phyloP scores from a whole-genome alignment of 2,797 vertebrate genomes.

The Threskiornis aethiopicus region DNA sequence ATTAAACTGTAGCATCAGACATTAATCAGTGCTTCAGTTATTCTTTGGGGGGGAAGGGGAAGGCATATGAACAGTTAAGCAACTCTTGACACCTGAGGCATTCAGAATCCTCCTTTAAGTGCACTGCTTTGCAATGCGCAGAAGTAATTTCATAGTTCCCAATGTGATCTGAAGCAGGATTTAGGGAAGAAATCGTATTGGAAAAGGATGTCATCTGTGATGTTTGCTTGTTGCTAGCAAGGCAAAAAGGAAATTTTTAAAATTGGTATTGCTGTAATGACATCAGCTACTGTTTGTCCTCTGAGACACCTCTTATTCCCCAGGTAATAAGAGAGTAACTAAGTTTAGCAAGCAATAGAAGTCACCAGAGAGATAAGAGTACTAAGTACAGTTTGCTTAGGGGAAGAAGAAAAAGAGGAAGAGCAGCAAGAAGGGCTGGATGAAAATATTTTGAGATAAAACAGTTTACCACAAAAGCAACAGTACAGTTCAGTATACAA shows the following conservation, averaged over 20 bases:
- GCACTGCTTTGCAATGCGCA: neutral
- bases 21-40: neutral
- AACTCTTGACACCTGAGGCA: neutral
- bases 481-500: neutral
- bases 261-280: neutral
- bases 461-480: neutral
- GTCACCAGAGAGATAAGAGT: neutral
- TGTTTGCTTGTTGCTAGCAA: neutral
- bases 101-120: neutral
- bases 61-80: neutral
- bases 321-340: neutral
- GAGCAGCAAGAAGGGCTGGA: neutral
- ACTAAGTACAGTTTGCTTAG: neutral
- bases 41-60: rapidly evolving
- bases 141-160: neutral
- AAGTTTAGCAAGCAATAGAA: neutral
- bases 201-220: neutral
- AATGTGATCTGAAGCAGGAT: neutral
- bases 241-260: neutral
- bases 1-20: neutral
- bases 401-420: neutral
- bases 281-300: neutral
- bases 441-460: neutral
- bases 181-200: neutral
- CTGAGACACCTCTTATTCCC: neutral